phyloP scores from a whole-genome alignment of 2,113 vertebrate genomes.

The Sylvia atricapilla region DNA sequence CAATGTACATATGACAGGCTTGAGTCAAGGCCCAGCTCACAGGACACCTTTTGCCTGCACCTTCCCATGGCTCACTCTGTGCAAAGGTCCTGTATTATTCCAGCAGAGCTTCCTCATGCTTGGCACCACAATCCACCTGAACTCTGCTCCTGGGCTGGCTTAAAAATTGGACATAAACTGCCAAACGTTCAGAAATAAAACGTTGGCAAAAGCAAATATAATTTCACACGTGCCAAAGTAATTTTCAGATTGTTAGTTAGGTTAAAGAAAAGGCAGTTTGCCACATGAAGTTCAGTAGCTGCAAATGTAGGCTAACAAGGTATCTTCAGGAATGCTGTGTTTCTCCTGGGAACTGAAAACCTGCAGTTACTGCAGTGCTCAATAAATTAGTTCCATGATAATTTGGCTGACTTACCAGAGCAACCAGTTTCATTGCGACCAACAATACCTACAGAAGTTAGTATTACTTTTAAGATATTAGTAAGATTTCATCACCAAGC shows the following conservation, averaged over 20 bases:
- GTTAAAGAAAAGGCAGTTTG: background rate
- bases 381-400: background rate
- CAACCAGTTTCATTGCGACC: background rate
- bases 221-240: background rate
- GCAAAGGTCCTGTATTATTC: background rate
- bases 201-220: background rate
- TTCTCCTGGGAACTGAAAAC: background rate
- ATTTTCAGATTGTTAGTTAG: background rate
- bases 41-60: background rate
- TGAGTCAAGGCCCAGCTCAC: too few species aligned
- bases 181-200: background rate
- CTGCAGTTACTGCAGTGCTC: background rate
- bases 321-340: background rate
- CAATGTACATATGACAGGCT: rapidly evolving
- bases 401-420: background rate
- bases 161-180: background rate
- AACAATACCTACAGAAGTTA: background rate
- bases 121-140: background rate
- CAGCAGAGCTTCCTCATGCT: background rate
- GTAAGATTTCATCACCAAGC: background rate
- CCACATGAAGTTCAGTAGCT: background rate
- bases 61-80: background rate
- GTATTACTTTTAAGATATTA: background rate
- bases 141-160: background rate
- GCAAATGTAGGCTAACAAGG: background rate